Percentiles rank a stretch among this genome's conserved stretches.
Evolutionary conservation across 1,140 invertebrate species (phyloP).

Genomic region (Sarcophaga peregrina): DNA sequence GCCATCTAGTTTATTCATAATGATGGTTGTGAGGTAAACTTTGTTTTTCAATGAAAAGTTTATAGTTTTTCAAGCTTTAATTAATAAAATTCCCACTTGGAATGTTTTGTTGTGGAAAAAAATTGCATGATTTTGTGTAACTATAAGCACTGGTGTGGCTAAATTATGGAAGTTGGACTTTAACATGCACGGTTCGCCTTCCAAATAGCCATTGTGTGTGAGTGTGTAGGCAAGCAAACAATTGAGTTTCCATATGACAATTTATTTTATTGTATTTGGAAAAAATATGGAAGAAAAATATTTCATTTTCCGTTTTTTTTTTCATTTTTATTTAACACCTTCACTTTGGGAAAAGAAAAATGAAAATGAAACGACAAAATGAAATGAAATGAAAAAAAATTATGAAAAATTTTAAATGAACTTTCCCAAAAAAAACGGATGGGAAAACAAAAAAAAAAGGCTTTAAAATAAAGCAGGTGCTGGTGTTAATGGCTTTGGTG

Average conservation of each 20-base stretch:
- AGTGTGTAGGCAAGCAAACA: neutral
- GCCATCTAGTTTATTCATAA: no score
- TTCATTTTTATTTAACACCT: slow-evolving; percentile 10
- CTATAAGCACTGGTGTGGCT: neutral
- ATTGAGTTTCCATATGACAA: neutral
- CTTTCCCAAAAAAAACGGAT: no score
- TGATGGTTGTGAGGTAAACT: no score
- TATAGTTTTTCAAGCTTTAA: slow-evolving; percentile 10
- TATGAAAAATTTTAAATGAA: no score
- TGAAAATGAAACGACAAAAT: no score
- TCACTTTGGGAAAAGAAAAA: neutral
- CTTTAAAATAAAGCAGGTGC: neutral
- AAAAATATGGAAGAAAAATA: no score
- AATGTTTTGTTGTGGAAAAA: neutral
- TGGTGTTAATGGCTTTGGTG: neutral
- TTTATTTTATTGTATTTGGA: neutral
- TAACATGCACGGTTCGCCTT: neutral
- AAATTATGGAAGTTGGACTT: slow-evolving; percentile 5
- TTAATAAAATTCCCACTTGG: slow-evolving; percentile 30
- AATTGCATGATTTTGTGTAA: slow-evolving; percentile 23
- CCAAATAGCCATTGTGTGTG: neutral
- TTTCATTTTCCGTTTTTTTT: no score
- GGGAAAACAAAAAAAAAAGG: no score
- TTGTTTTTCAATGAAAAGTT: neutral
- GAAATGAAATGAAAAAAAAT: no score